These are phyloP conservation scores for Brenthis daphne DNA, from an alignment of 2,888 invertebrate species.

Conservation along the genomic window DNA sequence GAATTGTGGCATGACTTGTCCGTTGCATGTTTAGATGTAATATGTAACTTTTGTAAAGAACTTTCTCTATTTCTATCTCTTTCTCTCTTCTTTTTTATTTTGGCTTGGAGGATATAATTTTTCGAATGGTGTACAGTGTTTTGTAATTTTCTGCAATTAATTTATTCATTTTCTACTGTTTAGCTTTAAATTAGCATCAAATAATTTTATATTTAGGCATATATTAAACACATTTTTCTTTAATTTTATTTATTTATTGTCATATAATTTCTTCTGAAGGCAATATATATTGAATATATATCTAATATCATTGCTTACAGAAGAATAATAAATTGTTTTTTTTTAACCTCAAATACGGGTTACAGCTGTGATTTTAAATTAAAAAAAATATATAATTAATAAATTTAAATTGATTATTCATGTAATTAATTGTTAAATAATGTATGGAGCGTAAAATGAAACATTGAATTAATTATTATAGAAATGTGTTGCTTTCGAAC, in stretches of 20 bases:
- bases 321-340: slow-evolving; percentile 6
- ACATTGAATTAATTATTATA: too few relatives aligned
- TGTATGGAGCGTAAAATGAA: too few relatives aligned
- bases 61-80: background rate
- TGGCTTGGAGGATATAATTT: background rate
- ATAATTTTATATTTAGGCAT: slow-evolving; percentile 5
- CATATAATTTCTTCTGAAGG: slow-evolving; percentile 7
- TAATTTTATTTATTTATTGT: background rate
- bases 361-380: too few relatives aligned
- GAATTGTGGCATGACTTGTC: slow-evolving; percentile 29
- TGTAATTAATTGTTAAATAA: too few relatives aligned
- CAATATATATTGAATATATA: background rate
- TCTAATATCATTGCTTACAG: slow-evolving; percentile 25
- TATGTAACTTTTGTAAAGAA: background rate
- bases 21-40: slow-evolving; percentile 22
- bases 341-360: too few relatives aligned
- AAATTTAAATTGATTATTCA: too few relatives aligned
- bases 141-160: slow-evolving; percentile 1
- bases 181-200: slow-evolving; percentile 5
- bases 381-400: too few relatives aligned
- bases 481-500: too few relatives aligned
- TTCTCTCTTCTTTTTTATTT: slow-evolving; percentile 5
- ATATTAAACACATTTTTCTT: slow-evolving; percentile 11
- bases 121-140: background rate
- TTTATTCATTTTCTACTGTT: slow-evolving; percentile 3